Base-by-base conservation (phyloP, 2,797 vertebrate genomes). In the Echeneis naucrates region DNA sequence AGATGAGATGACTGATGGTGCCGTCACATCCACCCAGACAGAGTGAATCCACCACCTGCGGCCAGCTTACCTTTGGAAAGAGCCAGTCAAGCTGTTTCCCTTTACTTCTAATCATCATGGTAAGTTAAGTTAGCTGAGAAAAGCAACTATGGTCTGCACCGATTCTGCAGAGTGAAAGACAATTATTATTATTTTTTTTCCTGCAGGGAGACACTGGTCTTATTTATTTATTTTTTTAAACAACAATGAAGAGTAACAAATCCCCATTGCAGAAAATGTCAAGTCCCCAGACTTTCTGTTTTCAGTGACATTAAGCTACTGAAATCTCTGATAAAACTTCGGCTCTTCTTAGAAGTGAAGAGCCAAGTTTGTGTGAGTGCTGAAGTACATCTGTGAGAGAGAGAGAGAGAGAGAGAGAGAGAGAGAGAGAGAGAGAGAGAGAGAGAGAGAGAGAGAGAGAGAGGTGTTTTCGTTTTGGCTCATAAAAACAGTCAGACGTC, bases 261-360 rank as follows among this genome's bases (percentile, higher is more conserved):
- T 77, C 52, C 38, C 35, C 4, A 13, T 65, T 37, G 45, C 1
- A 2, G 37, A 72, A 62, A 81, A 77, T 74, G 72, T 72, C 80
- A 72, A 61, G 56, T 21, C 48, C 16, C 33, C 38, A 33, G 32
- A 44, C 68, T 65, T 66, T 21, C 51, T 35, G 71, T 42, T 48
- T 38, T 38, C 66, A 42, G 11, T 30, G 37, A 66, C 59, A 52
- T 23, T 52, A 44, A 60, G 47, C 54, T 47, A n/a, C 44, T 56
- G 64, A 67, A 77, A 32, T 27, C 21, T 26, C 58, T 54, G 57
- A 68, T 60, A 52, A 60, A 55, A 68, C 52, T 50, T 11, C 23
- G 27, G 17, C 5, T 14, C 8, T 23, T 50, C 32, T 48, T 14
- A 1, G 11, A 54, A 47, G 56, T 68, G 27, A 59, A 66, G 63